Evolutionary conservation across 2,113 vertebrate genomes (phyloP).

Genomic region (Osmerus mordax): DNA sequence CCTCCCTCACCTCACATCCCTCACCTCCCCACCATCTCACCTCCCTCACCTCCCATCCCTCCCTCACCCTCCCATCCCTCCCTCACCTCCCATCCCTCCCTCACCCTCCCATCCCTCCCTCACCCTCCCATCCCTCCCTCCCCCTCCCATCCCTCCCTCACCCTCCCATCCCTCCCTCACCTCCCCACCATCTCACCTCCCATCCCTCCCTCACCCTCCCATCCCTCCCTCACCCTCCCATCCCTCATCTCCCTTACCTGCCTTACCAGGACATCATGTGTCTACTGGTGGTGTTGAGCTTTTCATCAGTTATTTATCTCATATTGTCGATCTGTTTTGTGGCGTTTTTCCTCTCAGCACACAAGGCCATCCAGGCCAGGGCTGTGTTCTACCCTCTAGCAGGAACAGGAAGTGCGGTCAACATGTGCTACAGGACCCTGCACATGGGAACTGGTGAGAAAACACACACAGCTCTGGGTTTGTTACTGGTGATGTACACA

Average conservation of each 20-base stretch:
- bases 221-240: constrained; percentile 17
- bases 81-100: constrained; percentile 42
- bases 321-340: background rate
- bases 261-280: too few relatives aligned
- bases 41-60: too few relatives aligned
- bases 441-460: constrained; percentile 94
- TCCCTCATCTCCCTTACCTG: too few relatives aligned
- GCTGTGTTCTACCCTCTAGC: constrained; percentile 92
- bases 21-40: background rate
- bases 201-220: background rate
- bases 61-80: constrained; percentile 15
- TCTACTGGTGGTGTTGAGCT: background rate
- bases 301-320: background rate
- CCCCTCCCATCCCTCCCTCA: background rate
- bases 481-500: too few relatives aligned
- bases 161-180: background rate
- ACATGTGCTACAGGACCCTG: constrained; percentile 96
- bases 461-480: too few relatives aligned
- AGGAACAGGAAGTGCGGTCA: constrained; percentile 84
- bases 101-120: background rate
- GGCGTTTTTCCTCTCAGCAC: constrained; percentile 62
- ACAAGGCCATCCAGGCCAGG: constrained; percentile 85
- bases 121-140: too few relatives aligned
- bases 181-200: too few relatives aligned
- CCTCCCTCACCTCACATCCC: background rate